A percentile compares a stretch with the other conserved stretches of the same genome.
Conservation (phyloP, 1,140 invertebrate species). For the Harpegnathos saltator region DNA sequence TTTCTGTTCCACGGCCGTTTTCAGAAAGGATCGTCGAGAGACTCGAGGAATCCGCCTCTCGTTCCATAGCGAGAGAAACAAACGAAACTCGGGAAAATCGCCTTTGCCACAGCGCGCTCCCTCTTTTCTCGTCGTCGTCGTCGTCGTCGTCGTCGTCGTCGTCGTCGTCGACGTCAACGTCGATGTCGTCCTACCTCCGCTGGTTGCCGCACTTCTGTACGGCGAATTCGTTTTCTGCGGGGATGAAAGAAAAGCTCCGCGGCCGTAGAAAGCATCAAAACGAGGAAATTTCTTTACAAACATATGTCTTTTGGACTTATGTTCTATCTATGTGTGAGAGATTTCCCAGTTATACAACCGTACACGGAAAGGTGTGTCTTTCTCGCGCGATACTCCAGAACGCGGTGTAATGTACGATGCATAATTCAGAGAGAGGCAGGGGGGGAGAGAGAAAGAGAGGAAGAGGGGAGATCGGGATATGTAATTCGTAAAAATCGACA, state of each 20-base stretch:
- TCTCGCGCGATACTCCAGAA: neutral
- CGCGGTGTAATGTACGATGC: neutral
- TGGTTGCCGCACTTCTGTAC: conserved; percentile 17
- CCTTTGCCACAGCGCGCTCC: conserved; percentile 56
- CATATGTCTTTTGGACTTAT: conserved; percentile 46
- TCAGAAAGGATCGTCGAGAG: conserved; percentile 60
- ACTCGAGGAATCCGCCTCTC: conserved; percentile 52
- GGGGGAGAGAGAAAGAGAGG: neutral
- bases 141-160: neutral
- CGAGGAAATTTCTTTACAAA: conserved; percentile 29
- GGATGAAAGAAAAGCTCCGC: conserved; percentile 68
- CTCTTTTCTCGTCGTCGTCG: neutral
- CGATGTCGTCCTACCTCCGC: neutral
- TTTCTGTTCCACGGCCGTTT: conserved; percentile 18
- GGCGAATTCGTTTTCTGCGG: conserved; percentile 65
- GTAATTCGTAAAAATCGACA: too few species aligned
- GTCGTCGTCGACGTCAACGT: too few species aligned
- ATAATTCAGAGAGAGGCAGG: neutral
- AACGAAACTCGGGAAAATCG: conserved; percentile 73
- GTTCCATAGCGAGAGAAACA: conserved; percentile 70
- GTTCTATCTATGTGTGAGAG: conserved; percentile 36
- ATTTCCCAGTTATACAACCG: conserved; percentile 23
- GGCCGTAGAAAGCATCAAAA: conserved; percentile 25
- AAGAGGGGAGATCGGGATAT: too few species aligned
- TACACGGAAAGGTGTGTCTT: neutral